Base-by-base conservation (phyloP, 2,888 invertebrate genomes). In the Mimumesa dahlbomi region DNA sequence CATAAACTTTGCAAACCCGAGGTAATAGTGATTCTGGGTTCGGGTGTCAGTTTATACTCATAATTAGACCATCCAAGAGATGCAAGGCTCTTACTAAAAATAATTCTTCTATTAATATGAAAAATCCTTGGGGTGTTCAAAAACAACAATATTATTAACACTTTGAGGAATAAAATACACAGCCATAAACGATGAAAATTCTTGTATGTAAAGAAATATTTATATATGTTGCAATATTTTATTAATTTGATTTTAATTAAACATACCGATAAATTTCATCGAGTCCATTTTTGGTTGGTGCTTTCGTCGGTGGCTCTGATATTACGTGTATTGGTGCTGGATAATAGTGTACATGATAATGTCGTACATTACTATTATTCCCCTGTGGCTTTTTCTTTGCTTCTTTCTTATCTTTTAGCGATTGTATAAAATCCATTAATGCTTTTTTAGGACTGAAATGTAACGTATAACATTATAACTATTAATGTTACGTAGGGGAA, bases 321-420 rank as follows among this genome's bases (percentile, higher is more conserved):
- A 77, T 9, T 11, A 67, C 0, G 5, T 75, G 62, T 11, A 77
- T 25, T 3, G 68, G 74, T 0, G 77, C 31, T n/a, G 85, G 84
- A 65, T 82, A 82, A 50, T 85, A 85, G 53, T 85, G 83, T 46
- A 82, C 2, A 48, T 85, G 84, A 52, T 81, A 81, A 46, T 85
- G 85, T 25, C 79, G 75, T 46, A 83, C 53, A 34, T 72, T 56
- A 9, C 14, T 6, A 34, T 72, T 56, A 9, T 16, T 6, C 7
- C 0, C 22, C 6, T 63, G 45, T 3, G 65, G 71, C 6, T 48
- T 53, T 19, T 76, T 76, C 40, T 74, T 79, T 1, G 50, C 18
- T 40, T 79, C 76, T 45, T 82, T 74, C 34, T 82, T 85, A 11
- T 67, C 58, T 14, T 75, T 77, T 4, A 83, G 25, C 0, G 81